These are phyloP conservation scores for Pegoplata infirma DNA, from an alignment of 2,888 invertebrate species.

Conservation along the genomic window DNA sequence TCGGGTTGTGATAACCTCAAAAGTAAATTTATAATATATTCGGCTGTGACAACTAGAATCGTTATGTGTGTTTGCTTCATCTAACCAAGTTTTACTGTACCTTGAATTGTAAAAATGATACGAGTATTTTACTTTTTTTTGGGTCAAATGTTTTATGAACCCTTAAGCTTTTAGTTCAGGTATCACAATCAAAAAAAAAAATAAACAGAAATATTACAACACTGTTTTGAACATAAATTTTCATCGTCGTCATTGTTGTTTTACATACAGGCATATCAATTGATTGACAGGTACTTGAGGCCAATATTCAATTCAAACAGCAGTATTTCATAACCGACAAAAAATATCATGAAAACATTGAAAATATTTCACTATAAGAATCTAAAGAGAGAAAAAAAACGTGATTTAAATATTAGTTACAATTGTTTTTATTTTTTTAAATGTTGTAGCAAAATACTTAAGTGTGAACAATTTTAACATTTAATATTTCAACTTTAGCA, in stretches of 20 bases:
- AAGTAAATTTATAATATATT: too few species aligned
- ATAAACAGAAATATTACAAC: background rate
- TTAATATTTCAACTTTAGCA: too few species aligned
- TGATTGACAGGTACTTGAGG: slow-evolving; percentile 57
- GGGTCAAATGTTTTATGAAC: slow-evolving; percentile 24
- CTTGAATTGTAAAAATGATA: too few species aligned
- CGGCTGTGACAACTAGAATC: too few species aligned
- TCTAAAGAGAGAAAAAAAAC: slow-evolving; percentile 18
- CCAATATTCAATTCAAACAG: slow-evolving; percentile 47
- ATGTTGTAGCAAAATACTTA: too few species aligned
- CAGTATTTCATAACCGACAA: slow-evolving; percentile 26
- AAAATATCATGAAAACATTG: background rate
- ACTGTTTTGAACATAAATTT: background rate
- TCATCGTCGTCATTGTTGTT: background rate
- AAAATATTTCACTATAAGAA: background rate
- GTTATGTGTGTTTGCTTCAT: too few species aligned
- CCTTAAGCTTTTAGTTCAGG: slow-evolving; percentile 27
- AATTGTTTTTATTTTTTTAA: slow-evolving; percentile 24
- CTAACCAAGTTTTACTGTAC: too few species aligned
- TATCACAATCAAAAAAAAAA: slow-evolving; percentile 8
- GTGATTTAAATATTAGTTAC: slow-evolving; percentile 50
- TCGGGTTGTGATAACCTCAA: too few species aligned
- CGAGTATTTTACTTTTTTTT: slow-evolving; percentile 29
- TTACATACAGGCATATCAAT: slow-evolving; percentile 19
- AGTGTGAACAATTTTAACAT: too few species aligned